Evolutionary conservation across 1,140 invertebrate genomes (phyloP).

Genomic region (Odontomachus brunneus): DNA sequence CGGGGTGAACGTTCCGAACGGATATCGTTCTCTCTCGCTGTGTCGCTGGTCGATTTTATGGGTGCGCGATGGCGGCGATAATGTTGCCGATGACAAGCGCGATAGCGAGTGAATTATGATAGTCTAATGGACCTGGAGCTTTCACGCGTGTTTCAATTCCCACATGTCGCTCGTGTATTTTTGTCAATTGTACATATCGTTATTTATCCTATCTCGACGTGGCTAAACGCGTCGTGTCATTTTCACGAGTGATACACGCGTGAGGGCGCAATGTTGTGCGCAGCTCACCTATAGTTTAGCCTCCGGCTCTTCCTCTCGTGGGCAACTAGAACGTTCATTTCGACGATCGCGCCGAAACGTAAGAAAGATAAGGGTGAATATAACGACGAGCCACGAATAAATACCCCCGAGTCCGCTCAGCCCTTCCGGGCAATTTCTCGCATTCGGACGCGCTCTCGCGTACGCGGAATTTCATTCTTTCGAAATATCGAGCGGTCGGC

Average conservation of each 20-base stretch:
- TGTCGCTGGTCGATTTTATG: conserved; percentile 5
- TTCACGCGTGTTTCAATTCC: conserved; percentile 6
- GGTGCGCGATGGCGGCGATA: conserved; percentile 4
- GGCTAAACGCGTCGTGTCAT: no score
- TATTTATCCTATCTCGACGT: not conserved
- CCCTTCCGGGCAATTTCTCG: conserved; percentile 59
- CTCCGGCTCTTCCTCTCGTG: no score
- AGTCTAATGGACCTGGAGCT: conserved; percentile 12
- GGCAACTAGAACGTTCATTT: not conserved
- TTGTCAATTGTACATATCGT: not conserved
- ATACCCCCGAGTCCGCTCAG: not conserved
- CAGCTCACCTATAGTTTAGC: not conserved
- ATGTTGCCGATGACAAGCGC: conserved; percentile 11
- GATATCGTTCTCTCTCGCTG: not conserved
- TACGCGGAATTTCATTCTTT: conserved; percentile 53
- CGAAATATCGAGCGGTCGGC: conserved; percentile 26
- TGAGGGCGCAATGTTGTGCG: no score
- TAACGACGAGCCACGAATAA: conserved; percentile 10
- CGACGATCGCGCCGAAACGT: not conserved
- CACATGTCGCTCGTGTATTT: not conserved
- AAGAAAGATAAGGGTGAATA: not conserved
- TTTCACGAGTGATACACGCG: no score
- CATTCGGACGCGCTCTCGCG: conserved; percentile 39
- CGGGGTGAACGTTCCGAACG: not conserved
- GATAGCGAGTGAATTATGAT: conserved; percentile 28